Conservation (phyloP, 92 coral and sea anemone genomes). For the Heliopora coerulea region DNA sequence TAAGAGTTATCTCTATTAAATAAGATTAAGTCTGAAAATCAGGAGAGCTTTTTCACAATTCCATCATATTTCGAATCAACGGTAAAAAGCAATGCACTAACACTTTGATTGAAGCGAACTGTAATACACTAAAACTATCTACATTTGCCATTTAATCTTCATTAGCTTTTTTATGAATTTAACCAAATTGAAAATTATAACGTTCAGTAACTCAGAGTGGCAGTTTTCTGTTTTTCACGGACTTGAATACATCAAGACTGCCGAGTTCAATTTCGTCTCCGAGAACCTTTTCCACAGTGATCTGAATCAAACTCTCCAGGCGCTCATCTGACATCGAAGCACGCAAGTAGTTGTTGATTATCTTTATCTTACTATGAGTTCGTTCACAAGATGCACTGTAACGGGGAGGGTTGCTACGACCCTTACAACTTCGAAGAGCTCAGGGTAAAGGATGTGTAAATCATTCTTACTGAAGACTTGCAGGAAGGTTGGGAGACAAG, state of each 20-base stretch:
- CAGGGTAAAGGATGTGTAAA: slow-evolving; percentile 22
- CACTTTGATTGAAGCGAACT: too few species aligned
- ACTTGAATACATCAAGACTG: neutral
- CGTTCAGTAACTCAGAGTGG: neutral
- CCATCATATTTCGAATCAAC: too few species aligned
- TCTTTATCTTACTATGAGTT: slow-evolving; percentile 20
- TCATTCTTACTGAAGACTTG: slow-evolving; percentile 31
- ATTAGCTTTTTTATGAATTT: too few species aligned
- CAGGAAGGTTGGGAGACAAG: slow-evolving; percentile 21
- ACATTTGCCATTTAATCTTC: too few species aligned
- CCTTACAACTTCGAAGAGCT: slow-evolving; percentile 21
- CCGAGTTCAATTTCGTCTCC: neutral
- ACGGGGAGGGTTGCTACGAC: slow-evolving; percentile 26
- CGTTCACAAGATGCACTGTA: slow-evolving; percentile 23
- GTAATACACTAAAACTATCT: too few species aligned
- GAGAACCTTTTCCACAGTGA: neutral
- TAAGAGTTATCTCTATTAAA: too few species aligned
- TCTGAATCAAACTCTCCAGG: slow-evolving; percentile 1
- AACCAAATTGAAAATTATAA: too few species aligned
- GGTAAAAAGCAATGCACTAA: too few species aligned
- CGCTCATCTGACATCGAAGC: slow-evolving; percentile 9
- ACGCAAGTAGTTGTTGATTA: slow-evolving; percentile 23
- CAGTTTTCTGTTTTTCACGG: slow-evolving; percentile 16
- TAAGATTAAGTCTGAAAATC: too few species aligned
- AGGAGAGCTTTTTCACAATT: too few species aligned